Percentiles rank a stretch among this genome's conserved stretches.
phyloP scores from a whole-genome alignment of 2,113 vertebrate genomes.

The Asarcornis scutulata region DNA sequence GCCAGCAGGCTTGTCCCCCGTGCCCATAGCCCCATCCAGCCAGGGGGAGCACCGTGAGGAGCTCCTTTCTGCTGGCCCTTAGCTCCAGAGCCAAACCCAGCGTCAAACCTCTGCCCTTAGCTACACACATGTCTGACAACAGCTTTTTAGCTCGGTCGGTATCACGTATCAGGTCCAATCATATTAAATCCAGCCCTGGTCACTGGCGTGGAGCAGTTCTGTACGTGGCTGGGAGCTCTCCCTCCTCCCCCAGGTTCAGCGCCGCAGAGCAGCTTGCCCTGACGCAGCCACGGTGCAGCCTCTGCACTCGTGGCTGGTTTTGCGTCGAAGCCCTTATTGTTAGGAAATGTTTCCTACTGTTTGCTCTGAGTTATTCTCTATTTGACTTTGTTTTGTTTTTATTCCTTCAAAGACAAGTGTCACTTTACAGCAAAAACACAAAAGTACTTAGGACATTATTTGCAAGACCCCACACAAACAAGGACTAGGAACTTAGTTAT shows the following conservation, averaged over 20 bases:
- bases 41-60: background rate
- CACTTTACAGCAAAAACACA: constrained; percentile 42
- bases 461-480: constrained; percentile 1
- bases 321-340: background rate
- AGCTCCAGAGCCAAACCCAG: background rate
- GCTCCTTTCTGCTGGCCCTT: background rate
- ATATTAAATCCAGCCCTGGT: background rate
- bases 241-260: background rate
- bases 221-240: background rate
- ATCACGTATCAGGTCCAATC: background rate
- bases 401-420: constrained; percentile 41
- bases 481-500: background rate
- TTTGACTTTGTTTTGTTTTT: constrained; percentile 39
- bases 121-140: background rate
- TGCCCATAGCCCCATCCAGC: background rate
- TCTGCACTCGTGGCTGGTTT: background rate
- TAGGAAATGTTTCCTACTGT: constrained; percentile 25
- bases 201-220: background rate
- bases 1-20: background rate
- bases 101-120: background rate
- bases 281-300: background rate
- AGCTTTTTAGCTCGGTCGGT: background rate
- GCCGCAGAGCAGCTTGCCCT: background rate
- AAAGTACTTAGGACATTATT: constrained; percentile 2
- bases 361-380: constrained; percentile 8